phyloP scores from a whole-genome alignment of 2,797 vertebrate species.

The Bovichtus variegatus region DNA sequence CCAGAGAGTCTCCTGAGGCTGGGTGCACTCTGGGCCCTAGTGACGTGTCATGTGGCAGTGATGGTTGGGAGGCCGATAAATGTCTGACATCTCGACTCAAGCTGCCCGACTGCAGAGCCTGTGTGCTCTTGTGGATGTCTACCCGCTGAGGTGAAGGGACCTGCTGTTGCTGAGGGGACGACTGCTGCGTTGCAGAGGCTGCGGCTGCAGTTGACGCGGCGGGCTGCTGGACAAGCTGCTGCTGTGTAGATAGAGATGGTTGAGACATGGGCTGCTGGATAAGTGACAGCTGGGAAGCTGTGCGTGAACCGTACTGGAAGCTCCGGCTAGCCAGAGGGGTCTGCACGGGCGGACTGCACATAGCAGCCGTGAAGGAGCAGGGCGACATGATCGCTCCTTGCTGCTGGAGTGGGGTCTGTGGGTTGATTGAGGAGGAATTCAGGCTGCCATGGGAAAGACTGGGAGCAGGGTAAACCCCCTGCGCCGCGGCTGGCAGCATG shows the following conservation, averaged over 20 bases:
- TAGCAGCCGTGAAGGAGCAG: slow-evolving; percentile 91
- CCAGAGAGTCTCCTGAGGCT: slow-evolving; percentile 93
- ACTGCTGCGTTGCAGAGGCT: slow-evolving; percentile 63
- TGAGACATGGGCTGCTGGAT: slow-evolving; percentile 86
- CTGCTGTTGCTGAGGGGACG: slow-evolving; percentile 81
- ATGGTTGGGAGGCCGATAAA: slow-evolving; percentile 97
- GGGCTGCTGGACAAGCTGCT: slow-evolving; percentile 69
- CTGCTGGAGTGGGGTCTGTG: slow-evolving; percentile 87
- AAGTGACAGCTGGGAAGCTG: slow-evolving; percentile 94
- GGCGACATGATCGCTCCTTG: slow-evolving; percentile 92
- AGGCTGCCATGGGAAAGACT: slow-evolving; percentile 90
- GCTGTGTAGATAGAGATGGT: slow-evolving; percentile 66
- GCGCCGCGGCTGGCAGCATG: slow-evolving; percentile 87
- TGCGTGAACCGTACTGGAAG: slow-evolving; percentile 95
- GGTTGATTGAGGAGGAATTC: slow-evolving; percentile 88
- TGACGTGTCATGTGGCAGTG: slow-evolving; percentile 94
- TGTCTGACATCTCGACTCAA: slow-evolving; percentile 94
- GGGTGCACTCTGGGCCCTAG: slow-evolving; percentile 91
- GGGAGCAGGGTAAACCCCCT: slow-evolving; percentile 87
- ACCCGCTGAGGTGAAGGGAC: slow-evolving; percentile 89
- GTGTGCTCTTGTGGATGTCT: slow-evolving; percentile 93
- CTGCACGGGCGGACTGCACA: slow-evolving; percentile 93
- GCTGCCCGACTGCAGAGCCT: slow-evolving; percentile 93
- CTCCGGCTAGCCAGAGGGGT: slow-evolving; percentile 93
- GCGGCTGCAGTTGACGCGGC: slow-evolving; percentile 50